Evolutionary conservation across 2,113 vertebrate genomes (phyloP), one percentile per base, ranked within the genome.

Genomic region (Centropus unirufus): DNA sequence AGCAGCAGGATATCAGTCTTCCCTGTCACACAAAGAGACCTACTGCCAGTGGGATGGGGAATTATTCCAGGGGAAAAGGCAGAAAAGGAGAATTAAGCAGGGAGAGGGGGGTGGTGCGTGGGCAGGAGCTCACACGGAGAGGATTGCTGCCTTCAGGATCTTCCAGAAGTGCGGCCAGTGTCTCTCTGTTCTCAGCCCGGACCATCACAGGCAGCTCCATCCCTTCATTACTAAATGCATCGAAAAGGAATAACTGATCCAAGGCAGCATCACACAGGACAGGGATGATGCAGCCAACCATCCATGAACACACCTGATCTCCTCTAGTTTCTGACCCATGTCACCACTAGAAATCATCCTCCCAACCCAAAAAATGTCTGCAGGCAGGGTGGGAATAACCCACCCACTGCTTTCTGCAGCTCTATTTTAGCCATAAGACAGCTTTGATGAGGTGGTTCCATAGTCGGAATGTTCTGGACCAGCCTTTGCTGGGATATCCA

Each of bases 221-320:
- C 19, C 12, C 17, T n/a, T 62, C 44, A 2, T 54, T 54, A 11
- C 21, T 23, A 14, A 44, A 49, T 3, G 5, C 9, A 40, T 18
- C 14, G 57, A 49, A 49, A 46, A 51, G 21, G 3, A 64, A 8
- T 26, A n/a, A 61, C 10, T 51, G 9, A 49, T 32, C 9, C 12
- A 12, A 67, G 59, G 20, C 16, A 4, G 2, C 44, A 20, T 20
- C 0, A 0, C 14, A 13, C 1, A 1, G 4, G 11, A 6, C 11
- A 7, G 23, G 14, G 57, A 23, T 42, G 47, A 6, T 84, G 66
- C 47, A 70, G 39, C 32, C 47, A 93, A 14, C 20, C 6, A 2
- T 9, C 6, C 8, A 3, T 29, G 12, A 46, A 36, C 7, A 11
- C 19, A n/a, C 13, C 12, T 19, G 42, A 77, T 9, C 11, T 62